Conservation (phyloP, 2,888 invertebrate species). For the Agrotis puta region DNA sequence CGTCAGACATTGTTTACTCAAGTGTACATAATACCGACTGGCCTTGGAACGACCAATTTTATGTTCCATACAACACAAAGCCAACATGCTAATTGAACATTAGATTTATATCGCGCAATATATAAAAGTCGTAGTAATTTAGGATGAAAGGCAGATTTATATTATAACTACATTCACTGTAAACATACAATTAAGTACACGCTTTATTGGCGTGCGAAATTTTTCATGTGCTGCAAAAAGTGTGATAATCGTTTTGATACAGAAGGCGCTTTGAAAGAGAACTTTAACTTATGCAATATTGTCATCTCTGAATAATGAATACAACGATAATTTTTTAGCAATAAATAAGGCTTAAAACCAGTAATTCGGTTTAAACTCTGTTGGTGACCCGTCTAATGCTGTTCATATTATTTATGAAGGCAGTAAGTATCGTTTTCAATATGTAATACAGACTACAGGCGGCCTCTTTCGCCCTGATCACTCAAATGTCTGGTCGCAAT, state of each 20-base stretch:
- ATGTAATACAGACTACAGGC: conserved; percentile 44
- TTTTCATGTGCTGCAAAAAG: conserved; percentile 35
- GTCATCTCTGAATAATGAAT: neutral
- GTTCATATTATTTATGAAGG: conserved; percentile 35
- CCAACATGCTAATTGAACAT: conserved; percentile 57
- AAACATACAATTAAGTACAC: conserved; percentile 51
- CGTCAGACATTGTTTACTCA: conserved; percentile 67
- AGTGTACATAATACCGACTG: conserved; percentile 63
- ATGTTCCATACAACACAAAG: conserved; percentile 59
- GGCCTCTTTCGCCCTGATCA: conserved; percentile 72
- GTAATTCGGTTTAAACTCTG: neutral
- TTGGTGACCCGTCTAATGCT: neutral
- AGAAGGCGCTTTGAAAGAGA: conserved; percentile 25
- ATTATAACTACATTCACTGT: conserved; percentile 42
- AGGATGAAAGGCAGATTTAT: conserved; percentile 55
- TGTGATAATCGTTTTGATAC: conserved; percentile 45
- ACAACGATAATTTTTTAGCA: neutral
- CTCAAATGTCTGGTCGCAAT: conserved; percentile 67
- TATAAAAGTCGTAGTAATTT: conserved; percentile 56
- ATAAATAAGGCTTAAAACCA: neutral
- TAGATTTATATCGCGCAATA: conserved; percentile 56
- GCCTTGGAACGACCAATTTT: conserved; percentile 67
- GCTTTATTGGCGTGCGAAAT: conserved; percentile 51
- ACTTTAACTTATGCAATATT: neutral
- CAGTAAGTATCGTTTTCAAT: conserved; percentile 50